Evolutionary conservation across 2,888 invertebrate genomes (phyloP).

Genomic region (Dicyrtomina minuta): DNA sequence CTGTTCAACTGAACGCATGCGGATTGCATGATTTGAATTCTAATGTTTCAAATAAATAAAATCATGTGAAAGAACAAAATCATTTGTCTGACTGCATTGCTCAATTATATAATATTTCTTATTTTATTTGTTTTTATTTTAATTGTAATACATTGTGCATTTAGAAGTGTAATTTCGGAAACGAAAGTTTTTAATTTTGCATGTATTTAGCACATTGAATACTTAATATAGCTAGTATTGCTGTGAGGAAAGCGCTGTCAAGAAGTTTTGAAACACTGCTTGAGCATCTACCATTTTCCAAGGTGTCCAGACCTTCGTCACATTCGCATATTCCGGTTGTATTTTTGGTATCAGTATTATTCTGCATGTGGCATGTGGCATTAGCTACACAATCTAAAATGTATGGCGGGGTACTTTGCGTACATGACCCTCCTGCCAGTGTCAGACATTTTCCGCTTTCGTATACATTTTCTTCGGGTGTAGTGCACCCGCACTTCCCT

Average conservation of each 20-base stretch:
- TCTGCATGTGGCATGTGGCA: constrained; percentile 14
- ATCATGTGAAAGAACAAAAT: no score
- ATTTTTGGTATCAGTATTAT: neutral
- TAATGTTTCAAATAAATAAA: no score
- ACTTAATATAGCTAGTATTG: no score
- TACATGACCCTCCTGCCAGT: constrained; percentile 13
- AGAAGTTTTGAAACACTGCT: neutral
- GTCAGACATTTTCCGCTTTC: constrained; percentile 22
- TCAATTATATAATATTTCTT: no score
- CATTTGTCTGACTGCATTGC: no score
- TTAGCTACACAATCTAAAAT: constrained; percentile 2
- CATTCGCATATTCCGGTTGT: constrained; percentile 19
- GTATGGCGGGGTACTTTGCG: neutral
- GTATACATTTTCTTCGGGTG: constrained; percentile 12
- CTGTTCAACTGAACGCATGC: no score
- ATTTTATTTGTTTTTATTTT: no score
- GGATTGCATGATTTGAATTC: no score
- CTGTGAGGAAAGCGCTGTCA: neutral
- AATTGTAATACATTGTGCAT: no score
- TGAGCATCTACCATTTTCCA: neutral
- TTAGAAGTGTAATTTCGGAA: no score
- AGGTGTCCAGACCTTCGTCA: constrained; percentile 1
- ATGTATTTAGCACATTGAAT: neutral
- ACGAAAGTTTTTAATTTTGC: neutral
- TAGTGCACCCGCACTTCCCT: constrained; percentile 26